phyloP scores from a whole-genome alignment of 2,113 vertebrate genomes.

The Antechinus flavipes region DNA sequence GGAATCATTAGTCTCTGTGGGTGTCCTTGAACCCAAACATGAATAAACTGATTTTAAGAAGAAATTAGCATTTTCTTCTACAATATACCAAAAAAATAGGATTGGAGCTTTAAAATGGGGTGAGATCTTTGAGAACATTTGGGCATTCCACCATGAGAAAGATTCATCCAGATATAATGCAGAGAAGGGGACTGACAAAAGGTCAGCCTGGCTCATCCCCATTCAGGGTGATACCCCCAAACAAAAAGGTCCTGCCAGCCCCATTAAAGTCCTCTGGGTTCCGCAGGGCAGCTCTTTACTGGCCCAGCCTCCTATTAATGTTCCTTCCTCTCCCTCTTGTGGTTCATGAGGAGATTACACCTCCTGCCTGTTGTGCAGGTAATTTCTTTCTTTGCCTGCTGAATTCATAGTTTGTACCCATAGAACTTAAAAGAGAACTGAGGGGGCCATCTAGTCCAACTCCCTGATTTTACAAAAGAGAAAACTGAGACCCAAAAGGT shows the following conservation, averaged over 20 bases:
- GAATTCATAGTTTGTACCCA: not conserved
- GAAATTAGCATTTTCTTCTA: not conserved
- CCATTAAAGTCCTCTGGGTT: not conserved
- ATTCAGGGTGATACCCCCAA: not conserved
- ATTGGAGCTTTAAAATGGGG: not conserved
- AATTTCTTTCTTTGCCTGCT: not conserved
- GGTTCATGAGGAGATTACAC: conserved; percentile 85
- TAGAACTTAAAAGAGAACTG: not conserved
- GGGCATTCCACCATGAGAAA: not conserved
- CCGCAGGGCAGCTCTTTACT: not conserved
- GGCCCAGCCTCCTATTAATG: conserved; percentile 79
- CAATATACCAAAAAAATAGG: not conserved
- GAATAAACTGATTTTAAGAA: not conserved
- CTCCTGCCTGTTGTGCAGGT: conserved; percentile 25
- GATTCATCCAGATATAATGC: not conserved
- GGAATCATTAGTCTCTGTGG: not conserved
- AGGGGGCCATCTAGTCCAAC: not conserved
- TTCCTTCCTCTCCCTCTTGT: conserved; percentile 87
- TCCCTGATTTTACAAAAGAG: not conserved
- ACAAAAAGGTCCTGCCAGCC: not conserved
- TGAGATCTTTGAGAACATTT: not conserved
- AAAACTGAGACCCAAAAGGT: not conserved
- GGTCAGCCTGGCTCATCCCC: not conserved
- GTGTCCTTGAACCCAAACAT: not conserved
- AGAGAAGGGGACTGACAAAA: not conserved